A percentile compares a stretch with the other conserved stretches of the same genome.
These are phyloP conservation scores for Trichechus manatus DNA, from an alignment of 2,113 vertebrate species.

Conservation along the genomic window DNA sequence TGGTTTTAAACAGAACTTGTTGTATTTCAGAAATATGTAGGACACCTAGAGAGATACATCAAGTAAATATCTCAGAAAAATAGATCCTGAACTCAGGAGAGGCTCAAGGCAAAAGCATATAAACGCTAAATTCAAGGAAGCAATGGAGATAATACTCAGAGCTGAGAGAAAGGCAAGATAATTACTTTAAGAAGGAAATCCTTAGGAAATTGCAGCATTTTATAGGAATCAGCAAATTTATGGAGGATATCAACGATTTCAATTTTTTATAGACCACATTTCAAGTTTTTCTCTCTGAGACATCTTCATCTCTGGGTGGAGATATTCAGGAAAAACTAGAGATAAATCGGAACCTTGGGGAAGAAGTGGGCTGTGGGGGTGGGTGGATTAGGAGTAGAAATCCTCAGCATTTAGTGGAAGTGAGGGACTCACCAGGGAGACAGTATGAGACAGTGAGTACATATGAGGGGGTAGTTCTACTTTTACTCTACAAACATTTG, in stretches of 20 bases:
- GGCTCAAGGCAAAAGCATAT: neutral
- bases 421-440: neutral
- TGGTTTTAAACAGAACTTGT: neutral
- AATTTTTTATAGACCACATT: neutral
- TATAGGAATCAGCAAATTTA: neutral
- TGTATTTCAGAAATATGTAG: neutral
- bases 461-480: neutral
- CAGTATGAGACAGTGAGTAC: neutral
- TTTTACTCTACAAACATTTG: constrained; percentile 42
- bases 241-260: neutral
- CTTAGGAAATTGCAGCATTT: neutral
- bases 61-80: neutral
- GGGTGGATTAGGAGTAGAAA: neutral
- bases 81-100: neutral
- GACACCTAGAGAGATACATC: neutral
- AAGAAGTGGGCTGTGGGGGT: neutral
- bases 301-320: neutral
- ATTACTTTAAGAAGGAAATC: neutral
- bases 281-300: neutral
- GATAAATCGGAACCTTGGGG: neutral
- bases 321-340: neutral
- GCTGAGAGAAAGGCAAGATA: neutral
- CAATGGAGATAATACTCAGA: neutral
- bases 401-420: neutral
- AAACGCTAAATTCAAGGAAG: neutral